These are phyloP conservation scores for Eretmochelys imbricata DNA, from an alignment of 2,113 vertebrate species.

Conservation along the genomic window DNA sequence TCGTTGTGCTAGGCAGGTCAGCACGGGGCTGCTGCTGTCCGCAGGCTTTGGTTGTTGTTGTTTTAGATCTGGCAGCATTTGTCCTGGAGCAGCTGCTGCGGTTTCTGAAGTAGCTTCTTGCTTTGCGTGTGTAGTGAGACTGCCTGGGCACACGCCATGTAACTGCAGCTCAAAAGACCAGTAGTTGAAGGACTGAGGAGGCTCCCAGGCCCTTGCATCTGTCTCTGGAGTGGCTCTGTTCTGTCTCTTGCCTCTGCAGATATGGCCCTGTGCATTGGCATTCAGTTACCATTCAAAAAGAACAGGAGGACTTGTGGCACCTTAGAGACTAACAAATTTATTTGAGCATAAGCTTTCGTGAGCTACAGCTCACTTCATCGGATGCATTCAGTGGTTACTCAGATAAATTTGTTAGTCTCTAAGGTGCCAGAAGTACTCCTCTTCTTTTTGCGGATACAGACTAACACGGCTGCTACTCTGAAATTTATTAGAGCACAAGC, in stretches of 20 bases:
- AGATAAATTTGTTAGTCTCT: too few relatives aligned
- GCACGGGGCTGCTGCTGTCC: neutral
- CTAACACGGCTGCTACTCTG: too few relatives aligned
- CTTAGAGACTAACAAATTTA: too few relatives aligned
- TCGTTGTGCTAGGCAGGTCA: neutral
- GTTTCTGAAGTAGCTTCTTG: slow-evolving; percentile 39
- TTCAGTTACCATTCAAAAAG: neutral
- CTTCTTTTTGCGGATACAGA: too few relatives aligned
- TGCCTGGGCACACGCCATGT: neutral
- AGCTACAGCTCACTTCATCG: too few relatives aligned
- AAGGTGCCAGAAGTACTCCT: too few relatives aligned
- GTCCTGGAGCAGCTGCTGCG: neutral
- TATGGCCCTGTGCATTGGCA: neutral
- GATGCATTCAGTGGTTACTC: too few relatives aligned
- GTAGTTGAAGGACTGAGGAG: neutral
- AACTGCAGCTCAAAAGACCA: slow-evolving; percentile 38
- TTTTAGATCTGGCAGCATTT: neutral
- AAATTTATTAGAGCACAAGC: too few relatives aligned
- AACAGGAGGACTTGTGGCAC: too few relatives aligned
- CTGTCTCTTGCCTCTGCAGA: neutral
- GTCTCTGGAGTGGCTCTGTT: neutral
- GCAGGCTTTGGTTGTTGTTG: neutral
- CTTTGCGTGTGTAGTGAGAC: neutral
- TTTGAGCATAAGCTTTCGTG: too few relatives aligned
- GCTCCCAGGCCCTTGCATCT: neutral